Percentiles rank a stretch among this genome's conserved stretches.
These are phyloP conservation scores for Eupleurogrammus muticus DNA, from an alignment of 2,797 vertebrate genomes.

Conservation along the genomic window DNA sequence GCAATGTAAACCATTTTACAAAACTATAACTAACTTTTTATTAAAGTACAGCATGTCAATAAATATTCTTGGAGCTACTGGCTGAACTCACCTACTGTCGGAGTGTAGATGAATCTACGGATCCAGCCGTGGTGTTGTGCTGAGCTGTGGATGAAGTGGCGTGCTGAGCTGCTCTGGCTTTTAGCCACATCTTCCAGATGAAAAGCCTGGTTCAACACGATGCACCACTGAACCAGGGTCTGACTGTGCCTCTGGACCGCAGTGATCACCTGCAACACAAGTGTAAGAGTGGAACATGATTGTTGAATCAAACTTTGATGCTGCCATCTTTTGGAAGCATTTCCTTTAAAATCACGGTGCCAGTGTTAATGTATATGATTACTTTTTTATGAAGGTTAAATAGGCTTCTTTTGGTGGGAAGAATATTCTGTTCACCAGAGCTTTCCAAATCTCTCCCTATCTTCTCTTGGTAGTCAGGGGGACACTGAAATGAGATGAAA, in stretches of 20 bases:
- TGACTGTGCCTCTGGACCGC: slow-evolving; percentile 90
- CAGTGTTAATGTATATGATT: slow-evolving; percentile 11
- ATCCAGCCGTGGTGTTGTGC: slow-evolving; percentile 82
- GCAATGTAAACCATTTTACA: neutral
- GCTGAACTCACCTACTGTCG: slow-evolving; percentile 85
- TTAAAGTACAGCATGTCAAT: neutral
- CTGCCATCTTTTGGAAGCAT: neutral
- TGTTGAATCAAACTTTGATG: neutral
- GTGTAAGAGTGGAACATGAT: neutral
- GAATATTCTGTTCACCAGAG: slow-evolving; percentile 83
- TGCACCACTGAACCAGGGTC: slow-evolving; percentile 91
- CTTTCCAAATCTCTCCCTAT: slow-evolving; percentile 90
- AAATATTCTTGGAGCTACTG: neutral
- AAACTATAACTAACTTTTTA: neutral
- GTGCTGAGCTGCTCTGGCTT: slow-evolving; percentile 86
- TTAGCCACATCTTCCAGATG: slow-evolving; percentile 92
- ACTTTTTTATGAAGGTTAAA: slow-evolving; percentile 94
- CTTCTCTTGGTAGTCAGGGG: slow-evolving; percentile 90
- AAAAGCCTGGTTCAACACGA: slow-evolving; percentile 90
- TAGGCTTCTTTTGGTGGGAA: slow-evolving; percentile 87
- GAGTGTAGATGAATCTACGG: slow-evolving; percentile 87
- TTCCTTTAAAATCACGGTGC: neutral
- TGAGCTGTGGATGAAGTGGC: slow-evolving; percentile 87
- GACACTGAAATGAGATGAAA: slow-evolving; percentile 85
- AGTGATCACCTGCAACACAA: slow-evolving; percentile 87